Base-by-base conservation (phyloP, 2,797 vertebrate species). In the Falco columbarius region DNA sequence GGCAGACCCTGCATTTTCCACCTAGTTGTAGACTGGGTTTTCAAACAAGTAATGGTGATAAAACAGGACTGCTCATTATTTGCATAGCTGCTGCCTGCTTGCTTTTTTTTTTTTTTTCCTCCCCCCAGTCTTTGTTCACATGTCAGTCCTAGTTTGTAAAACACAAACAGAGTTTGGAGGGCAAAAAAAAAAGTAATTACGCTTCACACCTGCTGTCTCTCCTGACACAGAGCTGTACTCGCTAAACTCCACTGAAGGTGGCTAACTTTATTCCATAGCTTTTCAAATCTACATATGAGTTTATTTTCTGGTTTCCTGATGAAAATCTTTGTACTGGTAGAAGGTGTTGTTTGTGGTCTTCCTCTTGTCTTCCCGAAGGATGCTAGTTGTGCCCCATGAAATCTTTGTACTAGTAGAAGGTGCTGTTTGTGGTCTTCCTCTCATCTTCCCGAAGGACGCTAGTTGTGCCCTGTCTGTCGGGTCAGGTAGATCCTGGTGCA, bases 71-170 rank as follows among this genome's bases (percentile, higher is more conserved):
- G 3, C 24, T 42, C 3, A 52, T 92, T 97, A 90, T 96, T 96
- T 96, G 86, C 85, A 49, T 93, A 77, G 59, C 85, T 96, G 44
- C 87, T 93, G 89, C 75, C 84, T 97, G 46, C 32, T 40, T 40
- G 38, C 10, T 38, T 38, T 38, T 38, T 38, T 38, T 24, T 93
- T 89, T 93, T 95, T 94, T 97, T 84, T 67, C 10, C 10, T 38
- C 36, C 36, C 10, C 36, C 36, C 51, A 85, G 65, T 91, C 61
- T 97, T 97, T 97, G 95, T 97, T 98, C 77, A 74, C 51, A 77
- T 95, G 93, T 97, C 97, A 97, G 96, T 95, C 56, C 79, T 96
- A 95, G 95, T 98, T 98, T 97, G 97, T 98, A 96, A 97, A 98
- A 98, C 95, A 96, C 3, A 72, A 97, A 72, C 87, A 61, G 94